Evolutionary conservation across 2,113 vertebrate species (phyloP), one percentile per base, ranked within the genome.

Genomic region (Bombycilla garrulus): DNA sequence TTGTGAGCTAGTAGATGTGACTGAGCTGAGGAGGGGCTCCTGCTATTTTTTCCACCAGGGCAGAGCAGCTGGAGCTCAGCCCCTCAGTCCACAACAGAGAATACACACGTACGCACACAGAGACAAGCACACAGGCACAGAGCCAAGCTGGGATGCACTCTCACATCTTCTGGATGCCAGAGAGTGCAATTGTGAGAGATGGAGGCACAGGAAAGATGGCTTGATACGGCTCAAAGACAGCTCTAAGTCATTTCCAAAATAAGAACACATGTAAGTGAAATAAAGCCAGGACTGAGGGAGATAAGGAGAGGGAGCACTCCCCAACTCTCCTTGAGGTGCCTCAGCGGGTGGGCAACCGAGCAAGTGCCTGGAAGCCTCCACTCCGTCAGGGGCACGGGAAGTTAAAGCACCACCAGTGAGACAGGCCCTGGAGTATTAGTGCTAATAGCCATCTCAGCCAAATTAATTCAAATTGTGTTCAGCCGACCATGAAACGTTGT

Each of bases 391-490:
- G 76, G 77, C 87, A 89, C 3, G 26, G 81, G 91, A 95, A 97
- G 95, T 95, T 95, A 70, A 80, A 88, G 92, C 62, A 97, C 90
- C 81, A 95, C 76, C 80, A 95, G 91, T 2, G 69, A 97, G 94
- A 91, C 25, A 88, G 93, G 88, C 94, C 97, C 93, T 87, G 89
- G 94, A 92, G 95, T 95, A 95, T 97, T 95, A 97, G 89, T 81
- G 48, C 93, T 97, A 97, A 98, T 97, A 96, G 96, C 92, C 81
- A 88, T 81, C 84, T 86, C 96, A 86, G 94, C 89, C 93, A 94
- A 97, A 97, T 98, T 97, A 98, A 98, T 98, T 97, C 97, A 95
- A 95, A 97, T 81, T 92, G 94, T 47, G 53, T 90, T 97, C 97
- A 97, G 94, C 89, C 96, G 44, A 97, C 97, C 96, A 83, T 97